phyloP scores from a whole-genome alignment of 1,140 invertebrate species.

The Pogonognathellus flavescens region DNA sequence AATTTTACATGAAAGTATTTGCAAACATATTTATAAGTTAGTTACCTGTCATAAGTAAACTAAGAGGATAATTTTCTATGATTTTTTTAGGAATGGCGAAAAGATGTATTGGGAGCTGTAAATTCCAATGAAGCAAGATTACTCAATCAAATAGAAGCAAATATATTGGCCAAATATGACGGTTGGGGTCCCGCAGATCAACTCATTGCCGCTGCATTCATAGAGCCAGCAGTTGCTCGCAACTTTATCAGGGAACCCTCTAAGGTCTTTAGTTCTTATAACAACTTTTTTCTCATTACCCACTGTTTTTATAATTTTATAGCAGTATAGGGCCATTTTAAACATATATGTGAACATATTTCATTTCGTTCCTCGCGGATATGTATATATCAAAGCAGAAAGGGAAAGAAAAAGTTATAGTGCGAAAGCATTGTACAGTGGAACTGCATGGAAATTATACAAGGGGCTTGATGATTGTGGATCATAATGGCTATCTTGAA shows the following conservation, averaged over 20 bases:
- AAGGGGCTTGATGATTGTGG: slow-evolving; percentile 75
- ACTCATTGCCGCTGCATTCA: slow-evolving; percentile 38
- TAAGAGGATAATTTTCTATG: no score
- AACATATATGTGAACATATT: neutral
- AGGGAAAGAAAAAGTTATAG: neutral
- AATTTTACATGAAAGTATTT: no score
- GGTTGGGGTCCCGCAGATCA: slow-evolving; percentile 48
- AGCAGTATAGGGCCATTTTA: no score
- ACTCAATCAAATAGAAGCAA: slow-evolving; percentile 50
- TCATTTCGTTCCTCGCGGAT: neutral
- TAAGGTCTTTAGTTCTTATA: no score
- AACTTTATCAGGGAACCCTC: neutral
- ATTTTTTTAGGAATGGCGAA: slow-evolving; percentile 52
- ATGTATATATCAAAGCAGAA: neutral
- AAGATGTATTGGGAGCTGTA: slow-evolving; percentile 32
- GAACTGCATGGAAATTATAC: slow-evolving; percentile 74
- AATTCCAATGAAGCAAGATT: slow-evolving; percentile 17
- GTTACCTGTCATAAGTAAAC: no score
- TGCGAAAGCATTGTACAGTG: slow-evolving; percentile 69
- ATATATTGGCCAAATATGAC: slow-evolving; percentile 6
- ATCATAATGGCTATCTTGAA: slow-evolving; percentile 69
- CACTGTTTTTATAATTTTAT: no score
- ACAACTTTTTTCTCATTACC: no score
- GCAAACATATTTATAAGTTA: no score
- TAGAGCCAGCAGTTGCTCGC: neutral